phyloP scores from a whole-genome alignment of 2,797 vertebrate species.

The Sciurus carolinensis region DNA sequence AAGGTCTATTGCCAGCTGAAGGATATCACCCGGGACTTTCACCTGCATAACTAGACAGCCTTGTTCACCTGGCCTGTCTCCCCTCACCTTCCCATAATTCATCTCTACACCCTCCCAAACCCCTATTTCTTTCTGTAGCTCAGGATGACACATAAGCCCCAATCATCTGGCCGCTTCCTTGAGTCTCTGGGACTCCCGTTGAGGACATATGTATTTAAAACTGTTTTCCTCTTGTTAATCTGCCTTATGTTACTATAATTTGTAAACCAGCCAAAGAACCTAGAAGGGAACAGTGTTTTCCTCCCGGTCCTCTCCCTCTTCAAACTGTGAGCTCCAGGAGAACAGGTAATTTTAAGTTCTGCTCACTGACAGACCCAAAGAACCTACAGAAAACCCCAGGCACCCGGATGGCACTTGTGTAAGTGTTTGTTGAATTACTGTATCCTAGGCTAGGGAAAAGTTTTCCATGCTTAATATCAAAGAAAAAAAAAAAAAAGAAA shows the following conservation, averaged over 20 bases:
- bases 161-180: neutral
- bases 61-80: neutral
- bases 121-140: neutral
- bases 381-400: neutral
- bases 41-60: neutral
- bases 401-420: neutral
- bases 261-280: neutral
- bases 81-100: neutral
- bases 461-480: neutral
- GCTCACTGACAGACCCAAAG: neutral
- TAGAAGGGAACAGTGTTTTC: neutral
- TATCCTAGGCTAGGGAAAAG: neutral
- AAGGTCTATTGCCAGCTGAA: neutral
- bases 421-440: neutral
- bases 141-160: neutral
- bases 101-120: neutral
- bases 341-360: neutral
- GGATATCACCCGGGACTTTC: neutral
- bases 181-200: neutral
- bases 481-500: neutral
- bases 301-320: rapidly evolving
- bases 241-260: neutral
- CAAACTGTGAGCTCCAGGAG: neutral
- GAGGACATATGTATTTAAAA: neutral
- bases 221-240: neutral